Conservation (phyloP, 2,113 vertebrate species). For the Sminthopsis crassicaudata region DNA sequence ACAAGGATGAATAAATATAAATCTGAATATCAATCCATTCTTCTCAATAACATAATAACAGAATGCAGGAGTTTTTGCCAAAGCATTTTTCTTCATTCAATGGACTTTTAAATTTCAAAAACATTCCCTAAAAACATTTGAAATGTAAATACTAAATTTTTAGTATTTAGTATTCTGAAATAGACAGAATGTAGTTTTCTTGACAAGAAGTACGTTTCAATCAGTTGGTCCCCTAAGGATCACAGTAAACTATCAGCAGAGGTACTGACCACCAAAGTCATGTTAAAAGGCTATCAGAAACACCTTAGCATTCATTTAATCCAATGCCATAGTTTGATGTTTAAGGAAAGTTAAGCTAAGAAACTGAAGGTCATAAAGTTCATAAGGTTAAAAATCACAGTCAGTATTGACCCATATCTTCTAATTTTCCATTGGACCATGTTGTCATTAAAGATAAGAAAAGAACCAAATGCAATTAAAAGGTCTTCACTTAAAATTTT, state of each 20-base stretch:
- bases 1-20: neutral
- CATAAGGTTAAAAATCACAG: neutral
- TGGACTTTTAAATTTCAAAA: neutral
- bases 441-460: neutral
- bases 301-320: neutral
- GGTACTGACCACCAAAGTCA: neutral
- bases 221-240: neutral
- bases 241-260: neutral
- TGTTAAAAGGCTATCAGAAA: neutral
- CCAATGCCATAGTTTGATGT: neutral
- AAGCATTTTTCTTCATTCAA: neutral
- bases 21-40: neutral
- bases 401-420: neutral
- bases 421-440: neutral
- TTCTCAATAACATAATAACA: neutral
- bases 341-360: neutral
- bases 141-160: neutral
- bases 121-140: neutral
- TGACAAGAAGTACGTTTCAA: neutral
- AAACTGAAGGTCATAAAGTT: neutral
- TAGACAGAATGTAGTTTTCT: neutral
- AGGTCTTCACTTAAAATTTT: constrained; percentile 3
- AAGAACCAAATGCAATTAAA: constrained; percentile 11
- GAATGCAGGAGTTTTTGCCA: neutral
- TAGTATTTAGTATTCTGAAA: neutral